Evolutionary conservation across 37 sponge, comb jelly and placozoan genomes (phyloP).

Genomic region (Tethya wilhelma): DNA sequence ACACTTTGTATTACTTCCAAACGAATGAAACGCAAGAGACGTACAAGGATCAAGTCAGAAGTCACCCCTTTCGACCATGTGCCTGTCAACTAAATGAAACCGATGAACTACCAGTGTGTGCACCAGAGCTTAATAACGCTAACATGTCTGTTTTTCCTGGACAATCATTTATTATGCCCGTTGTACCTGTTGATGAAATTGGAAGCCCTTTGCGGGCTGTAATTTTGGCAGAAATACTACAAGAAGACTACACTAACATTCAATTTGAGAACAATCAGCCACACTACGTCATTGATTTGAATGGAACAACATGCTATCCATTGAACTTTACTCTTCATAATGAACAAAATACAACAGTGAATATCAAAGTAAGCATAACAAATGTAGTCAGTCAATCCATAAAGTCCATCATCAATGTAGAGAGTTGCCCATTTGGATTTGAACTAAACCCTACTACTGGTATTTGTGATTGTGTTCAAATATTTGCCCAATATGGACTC

Average conservation of each 20-base stretch:
- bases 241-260: background rate
- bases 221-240: background rate
- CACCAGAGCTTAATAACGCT: background rate
- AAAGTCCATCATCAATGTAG: background rate
- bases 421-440: background rate
- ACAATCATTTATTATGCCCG: background rate
- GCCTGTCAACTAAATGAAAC: background rate
- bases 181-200: background rate
- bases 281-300: background rate
- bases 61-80: background rate
- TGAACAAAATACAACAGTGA: background rate
- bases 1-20: background rate
- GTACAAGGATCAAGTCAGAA: background rate
- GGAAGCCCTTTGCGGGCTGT: background rate
- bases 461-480: background rate
- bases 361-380: background rate
- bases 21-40: background rate
- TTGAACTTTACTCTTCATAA: background rate
- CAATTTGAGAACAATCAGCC: background rate
- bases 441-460: background rate
- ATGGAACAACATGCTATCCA: background rate
- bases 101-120: background rate
- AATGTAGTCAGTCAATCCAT: background rate
- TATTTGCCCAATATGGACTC: background rate
- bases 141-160: background rate